Evolutionary conservation across 2,113 vertebrate genomes (phyloP), one percentile per base, ranked within the genome.

Genomic region (Sardina pilchardus): DNA sequence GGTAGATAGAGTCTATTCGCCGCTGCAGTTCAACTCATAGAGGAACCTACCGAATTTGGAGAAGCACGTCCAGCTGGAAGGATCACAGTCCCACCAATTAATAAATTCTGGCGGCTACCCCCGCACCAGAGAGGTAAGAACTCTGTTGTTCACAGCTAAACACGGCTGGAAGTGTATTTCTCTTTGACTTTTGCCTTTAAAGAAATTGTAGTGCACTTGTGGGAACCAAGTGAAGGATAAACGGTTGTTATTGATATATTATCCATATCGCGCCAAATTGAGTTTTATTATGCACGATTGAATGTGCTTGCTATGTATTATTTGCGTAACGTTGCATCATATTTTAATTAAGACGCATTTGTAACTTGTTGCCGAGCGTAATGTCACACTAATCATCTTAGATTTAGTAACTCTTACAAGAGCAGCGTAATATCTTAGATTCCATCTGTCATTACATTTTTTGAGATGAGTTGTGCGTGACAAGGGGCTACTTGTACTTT

Each of bases 21-120:
- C 50, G 63, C 88, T 84, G 83, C 85, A 39, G 87, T 83, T 81
- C 83, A 84, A 75, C 83, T 83, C 86, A 84, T 71, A 44, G 87
- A 87, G 92, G 91, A 93, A 91, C 93, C 88, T 93, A 89, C 87
- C 59, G 89, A 90, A 89, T 88, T 88, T 88, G 88, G 86, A 90
- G 89, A 88, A 80, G 86, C 90, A 87, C 91, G 88, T 90, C 89
- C 84, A 86, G 36, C 48, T 80, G 83, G 42, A 39, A 80, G 85
- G 80, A 86, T 81, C 84, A 53, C 86, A 45, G 82, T 86, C 84
- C 86, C 50, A 78, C 16, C 71, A 78, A 78, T 78, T 78, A 36
- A 36, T 36, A 78, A 34, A 78, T 78, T 78, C 71, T 78, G 71
- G 71, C 34, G 34, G 30, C 30, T 78, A 4, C 17, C 71, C 71